phyloP scores from a whole-genome alignment of 2,113 vertebrate species.

The Bubo bubo region DNA sequence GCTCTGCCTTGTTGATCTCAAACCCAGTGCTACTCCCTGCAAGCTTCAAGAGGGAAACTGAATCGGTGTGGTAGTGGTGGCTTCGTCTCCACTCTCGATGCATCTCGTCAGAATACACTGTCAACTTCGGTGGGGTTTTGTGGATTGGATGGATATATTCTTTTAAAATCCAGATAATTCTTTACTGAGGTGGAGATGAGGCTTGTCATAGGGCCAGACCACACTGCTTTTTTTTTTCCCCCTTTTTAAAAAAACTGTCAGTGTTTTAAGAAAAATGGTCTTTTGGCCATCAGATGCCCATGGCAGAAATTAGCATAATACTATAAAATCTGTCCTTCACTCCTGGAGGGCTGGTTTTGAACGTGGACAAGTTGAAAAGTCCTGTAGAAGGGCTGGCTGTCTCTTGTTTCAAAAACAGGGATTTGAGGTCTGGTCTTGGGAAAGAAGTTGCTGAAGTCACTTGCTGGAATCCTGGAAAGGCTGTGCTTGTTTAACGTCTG shows the following conservation, averaged over 20 bases:
- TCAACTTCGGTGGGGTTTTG: accelerated
- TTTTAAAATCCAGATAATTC: background rate
- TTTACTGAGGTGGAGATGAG: background rate
- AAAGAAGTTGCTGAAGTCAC: background rate
- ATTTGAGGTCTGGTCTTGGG: background rate
- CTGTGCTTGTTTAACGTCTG: background rate
- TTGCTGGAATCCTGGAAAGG: background rate
- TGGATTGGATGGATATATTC: background rate
- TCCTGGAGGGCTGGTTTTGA: background rate
- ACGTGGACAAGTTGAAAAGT: background rate
- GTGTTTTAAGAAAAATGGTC: background rate
- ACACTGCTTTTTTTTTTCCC: background rate
- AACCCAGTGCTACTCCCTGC: background rate
- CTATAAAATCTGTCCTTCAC: background rate
- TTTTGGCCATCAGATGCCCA: background rate
- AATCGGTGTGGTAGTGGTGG: background rate
- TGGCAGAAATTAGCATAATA: background rate
- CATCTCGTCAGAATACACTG: too few relatives aligned
- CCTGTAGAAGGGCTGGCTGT: background rate
- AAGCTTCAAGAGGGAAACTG: background rate
- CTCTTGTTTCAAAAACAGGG: background rate
- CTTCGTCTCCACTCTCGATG: background rate
- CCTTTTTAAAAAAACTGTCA: background rate
- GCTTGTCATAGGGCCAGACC: background rate
- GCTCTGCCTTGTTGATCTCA: background rate